These are phyloP conservation scores for Rhamnusium bicolor DNA, from an alignment of 2,888 invertebrate genomes.

Conservation along the genomic window DNA sequence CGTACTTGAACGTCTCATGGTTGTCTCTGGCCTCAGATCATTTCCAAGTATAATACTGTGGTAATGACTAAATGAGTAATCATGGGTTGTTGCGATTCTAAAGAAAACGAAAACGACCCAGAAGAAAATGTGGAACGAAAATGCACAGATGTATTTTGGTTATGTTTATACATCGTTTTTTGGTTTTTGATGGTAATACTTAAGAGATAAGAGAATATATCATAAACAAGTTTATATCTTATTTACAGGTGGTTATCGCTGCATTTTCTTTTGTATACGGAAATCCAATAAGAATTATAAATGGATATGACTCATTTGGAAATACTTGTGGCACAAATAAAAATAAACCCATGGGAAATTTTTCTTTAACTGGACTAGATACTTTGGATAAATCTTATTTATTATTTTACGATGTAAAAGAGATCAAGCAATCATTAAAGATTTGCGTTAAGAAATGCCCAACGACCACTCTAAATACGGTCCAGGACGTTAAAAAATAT, in stretches of 20 bases:
- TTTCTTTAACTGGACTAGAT: constrained; percentile 85
- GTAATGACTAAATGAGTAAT: too few relatives aligned
- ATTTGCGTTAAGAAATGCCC: constrained; percentile 95
- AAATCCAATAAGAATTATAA: constrained; percentile 87
- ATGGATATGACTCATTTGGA: constrained; percentile 95
- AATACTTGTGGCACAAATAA: constrained; percentile 91
- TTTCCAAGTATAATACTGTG: too few relatives aligned
- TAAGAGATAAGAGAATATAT: not conserved
- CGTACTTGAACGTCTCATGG: too few relatives aligned
- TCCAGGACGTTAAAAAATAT: constrained; percentile 81
- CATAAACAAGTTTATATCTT: not conserved
- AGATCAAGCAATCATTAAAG: constrained; percentile 84
- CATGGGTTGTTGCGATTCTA: constrained; percentile 81
- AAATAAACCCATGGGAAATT: constrained; percentile 83
- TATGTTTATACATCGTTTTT: constrained; percentile 84
- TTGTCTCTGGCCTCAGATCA: too few relatives aligned
- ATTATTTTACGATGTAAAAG: constrained; percentile 87
- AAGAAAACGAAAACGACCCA: constrained; percentile 73
- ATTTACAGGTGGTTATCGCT: constrained; percentile 82
- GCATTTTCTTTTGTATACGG: constrained; percentile 92
- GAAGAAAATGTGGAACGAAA: constrained; percentile 75
- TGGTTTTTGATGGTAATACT: constrained; percentile 86
- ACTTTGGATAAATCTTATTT: constrained; percentile 85
- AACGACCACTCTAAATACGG: constrained; percentile 75
- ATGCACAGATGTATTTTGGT: constrained; percentile 89